Percentiles rank a stretch among this genome's conserved stretches.
Conservation (phyloP, 2,113 vertebrate genomes). For the Nansenia antarctica region DNA sequence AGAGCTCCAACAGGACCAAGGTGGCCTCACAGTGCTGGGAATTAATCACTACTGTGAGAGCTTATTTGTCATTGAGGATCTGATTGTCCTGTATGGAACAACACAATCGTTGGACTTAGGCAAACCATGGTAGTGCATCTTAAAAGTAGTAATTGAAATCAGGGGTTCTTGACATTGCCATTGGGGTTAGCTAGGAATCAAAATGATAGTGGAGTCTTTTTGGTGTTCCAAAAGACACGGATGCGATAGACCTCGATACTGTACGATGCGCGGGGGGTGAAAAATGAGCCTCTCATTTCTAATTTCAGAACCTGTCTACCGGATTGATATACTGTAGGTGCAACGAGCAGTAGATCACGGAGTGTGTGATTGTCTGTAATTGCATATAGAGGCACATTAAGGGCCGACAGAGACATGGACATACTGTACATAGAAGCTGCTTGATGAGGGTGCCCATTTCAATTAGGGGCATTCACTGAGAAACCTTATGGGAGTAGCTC, state of each 20-base stretch:
- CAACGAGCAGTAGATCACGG: slow-evolving; percentile 51
- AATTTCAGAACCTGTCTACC: slow-evolving; percentile 51
- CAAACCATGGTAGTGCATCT: too few species aligned
- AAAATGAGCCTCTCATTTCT: slow-evolving; percentile 49
- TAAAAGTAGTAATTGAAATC: too few species aligned
- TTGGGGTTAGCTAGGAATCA: slow-evolving; percentile 1
- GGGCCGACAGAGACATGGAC: slow-evolving; percentile 70
- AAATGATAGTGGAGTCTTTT: slow-evolving; percentile 20
- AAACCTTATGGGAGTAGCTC: slow-evolving; percentile 69
- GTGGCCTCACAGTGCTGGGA: slow-evolving; percentile 1
- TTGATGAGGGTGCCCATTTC: slow-evolving; percentile 76
- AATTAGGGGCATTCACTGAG: slow-evolving; percentile 75
- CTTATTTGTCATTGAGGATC: neutral
- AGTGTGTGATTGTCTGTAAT: slow-evolving; percentile 59
- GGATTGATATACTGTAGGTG: slow-evolving; percentile 39
- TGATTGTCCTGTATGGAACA: neutral
- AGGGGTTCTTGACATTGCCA: slow-evolving; percentile 34
- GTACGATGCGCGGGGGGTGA: slow-evolving; percentile 12
- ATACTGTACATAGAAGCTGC: too few species aligned
- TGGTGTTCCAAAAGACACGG: too few species aligned
- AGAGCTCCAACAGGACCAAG: slow-evolving; percentile 16
- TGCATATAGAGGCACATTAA: slow-evolving; percentile 69
- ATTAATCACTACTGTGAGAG: neutral
- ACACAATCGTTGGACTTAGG: neutral
- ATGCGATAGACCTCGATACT: too few species aligned